These are phyloP conservation scores for Volucella zonaria DNA, from an alignment of 2,888 invertebrate genomes.

Conservation along the genomic window DNA sequence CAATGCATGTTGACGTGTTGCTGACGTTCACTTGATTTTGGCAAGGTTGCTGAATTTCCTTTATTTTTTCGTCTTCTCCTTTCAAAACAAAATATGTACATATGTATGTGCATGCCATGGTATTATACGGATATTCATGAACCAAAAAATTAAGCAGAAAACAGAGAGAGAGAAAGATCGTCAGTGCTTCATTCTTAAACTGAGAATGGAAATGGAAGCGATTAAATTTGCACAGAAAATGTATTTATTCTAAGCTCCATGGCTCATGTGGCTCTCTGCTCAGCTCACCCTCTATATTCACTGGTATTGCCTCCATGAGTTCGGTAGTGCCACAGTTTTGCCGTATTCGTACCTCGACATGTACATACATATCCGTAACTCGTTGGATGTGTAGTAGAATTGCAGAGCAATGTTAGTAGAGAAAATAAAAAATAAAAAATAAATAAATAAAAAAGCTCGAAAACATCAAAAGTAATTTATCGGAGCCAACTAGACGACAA, in stretches of 20 bases:
- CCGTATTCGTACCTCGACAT: not conserved
- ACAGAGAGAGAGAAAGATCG: slow-evolving; percentile 15
- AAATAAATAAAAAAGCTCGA: slow-evolving; percentile 46
- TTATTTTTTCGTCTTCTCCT: not conserved
- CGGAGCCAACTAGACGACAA: slow-evolving; percentile 68
- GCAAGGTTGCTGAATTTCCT: slow-evolving; percentile 47
- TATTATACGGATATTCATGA: too few relatives aligned
- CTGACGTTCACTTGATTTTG: slow-evolving; percentile 63
- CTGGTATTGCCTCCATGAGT: not conserved
- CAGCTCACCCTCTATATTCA: slow-evolving; percentile 2
- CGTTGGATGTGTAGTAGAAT: slow-evolving; percentile 31
- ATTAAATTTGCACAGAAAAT: slow-evolving; percentile 51
- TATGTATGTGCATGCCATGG: not conserved
- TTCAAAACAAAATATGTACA: slow-evolving; percentile 22
- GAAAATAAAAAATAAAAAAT: slow-evolving; percentile 12
- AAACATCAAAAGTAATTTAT: slow-evolving; percentile 68
- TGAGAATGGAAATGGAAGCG: slow-evolving; percentile 41
- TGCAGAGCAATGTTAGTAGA: slow-evolving; percentile 5
- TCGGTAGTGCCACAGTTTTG: not conserved
- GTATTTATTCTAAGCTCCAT: slow-evolving; percentile 51
- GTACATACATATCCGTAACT: slow-evolving; percentile 46
- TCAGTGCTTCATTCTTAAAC: slow-evolving; percentile 52
- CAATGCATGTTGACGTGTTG: slow-evolving; percentile 16
- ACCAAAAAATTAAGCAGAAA: slow-evolving; percentile 3
- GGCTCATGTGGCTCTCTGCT: too few relatives aligned